These are phyloP conservation scores for Atta cephalotes DNA, from an alignment of 1,140 invertebrate species.

Conservation along the genomic window DNA sequence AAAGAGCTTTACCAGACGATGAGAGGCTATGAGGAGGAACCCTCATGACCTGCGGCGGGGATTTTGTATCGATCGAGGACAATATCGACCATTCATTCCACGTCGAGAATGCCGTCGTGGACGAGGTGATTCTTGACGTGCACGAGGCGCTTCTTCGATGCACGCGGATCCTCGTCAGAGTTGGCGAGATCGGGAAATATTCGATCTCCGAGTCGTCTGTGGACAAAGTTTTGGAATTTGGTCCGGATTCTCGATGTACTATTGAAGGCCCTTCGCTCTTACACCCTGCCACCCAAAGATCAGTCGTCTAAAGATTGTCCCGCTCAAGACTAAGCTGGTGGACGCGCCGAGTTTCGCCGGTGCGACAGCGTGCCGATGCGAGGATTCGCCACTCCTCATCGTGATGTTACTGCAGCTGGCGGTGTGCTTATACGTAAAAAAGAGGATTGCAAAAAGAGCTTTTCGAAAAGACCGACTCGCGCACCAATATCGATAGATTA, in stretches of 20 bases:
- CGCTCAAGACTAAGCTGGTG: slow-evolving; percentile 67
- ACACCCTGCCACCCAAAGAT: slow-evolving; percentile 78
- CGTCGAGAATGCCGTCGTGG: slow-evolving; percentile 3
- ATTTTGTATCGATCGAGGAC: background rate
- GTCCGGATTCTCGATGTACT: slow-evolving; percentile 7
- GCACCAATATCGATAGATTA: slow-evolving; percentile 83
- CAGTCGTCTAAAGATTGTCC: slow-evolving; percentile 46
- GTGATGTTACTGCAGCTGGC: slow-evolving; percentile 51
- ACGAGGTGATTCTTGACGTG: slow-evolving; percentile 73
- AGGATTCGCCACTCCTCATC: slow-evolving; percentile 2
- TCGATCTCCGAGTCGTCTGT: slow-evolving; percentile 91
- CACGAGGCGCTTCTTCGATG: slow-evolving; percentile 88
- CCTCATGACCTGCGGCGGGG: slow-evolving; percentile 34
- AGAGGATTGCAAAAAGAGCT: slow-evolving; percentile 61
- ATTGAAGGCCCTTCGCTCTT: slow-evolving; percentile 8
- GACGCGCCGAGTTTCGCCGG: slow-evolving; percentile 18
- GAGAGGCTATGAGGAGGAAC: background rate
- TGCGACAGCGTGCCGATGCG: slow-evolving; percentile 40
- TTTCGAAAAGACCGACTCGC: slow-evolving; percentile 35
- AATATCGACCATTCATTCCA: slow-evolving; percentile 6
- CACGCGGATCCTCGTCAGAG: slow-evolving; percentile 92
- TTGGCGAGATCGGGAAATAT: slow-evolving; percentile 93
- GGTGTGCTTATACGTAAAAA: slow-evolving; percentile 44
- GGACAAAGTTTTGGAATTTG: slow-evolving; percentile 83
- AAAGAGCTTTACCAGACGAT: slow-evolving; percentile 33